Evolutionary conservation across 2,888 invertebrate genomes (phyloP).

Genomic region (Trachelus tabidus): DNA sequence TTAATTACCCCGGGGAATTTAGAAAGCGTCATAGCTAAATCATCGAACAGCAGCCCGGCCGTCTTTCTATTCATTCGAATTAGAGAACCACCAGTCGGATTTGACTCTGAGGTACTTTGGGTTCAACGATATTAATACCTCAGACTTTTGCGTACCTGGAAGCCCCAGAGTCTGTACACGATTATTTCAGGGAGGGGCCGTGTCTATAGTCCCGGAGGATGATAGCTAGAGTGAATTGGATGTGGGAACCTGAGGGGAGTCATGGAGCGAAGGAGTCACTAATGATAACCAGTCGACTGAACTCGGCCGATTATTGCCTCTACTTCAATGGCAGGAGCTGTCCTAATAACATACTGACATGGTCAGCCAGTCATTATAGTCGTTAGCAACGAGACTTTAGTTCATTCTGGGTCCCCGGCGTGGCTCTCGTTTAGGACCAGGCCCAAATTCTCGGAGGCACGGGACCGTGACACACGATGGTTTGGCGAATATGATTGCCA

Average conservation of each 20-base stretch:
- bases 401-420: neutral
- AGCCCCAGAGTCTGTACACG: neutral
- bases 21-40: neutral
- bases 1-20: neutral
- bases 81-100: neutral
- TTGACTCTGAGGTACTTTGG: neutral
- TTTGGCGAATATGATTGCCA: conserved; percentile 2
- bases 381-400: conserved; percentile 9
- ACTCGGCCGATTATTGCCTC: neutral
- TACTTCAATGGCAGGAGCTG: conserved; percentile 5
- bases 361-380: conserved; percentile 6
- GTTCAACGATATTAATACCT: neutral
- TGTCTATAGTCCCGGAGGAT: neutral
- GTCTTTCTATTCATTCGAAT: neutral
- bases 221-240: neutral
- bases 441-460: neutral
- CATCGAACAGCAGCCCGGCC: neutral
- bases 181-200: neutral
- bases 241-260: neutral
- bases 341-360: conserved; percentile 24
- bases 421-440: neutral
- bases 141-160: neutral
- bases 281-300: conserved; percentile 1
- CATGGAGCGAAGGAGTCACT: neutral
- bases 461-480: neutral